phyloP scores from a whole-genome alignment of 2,113 vertebrate species.

The Eira barbara region DNA sequence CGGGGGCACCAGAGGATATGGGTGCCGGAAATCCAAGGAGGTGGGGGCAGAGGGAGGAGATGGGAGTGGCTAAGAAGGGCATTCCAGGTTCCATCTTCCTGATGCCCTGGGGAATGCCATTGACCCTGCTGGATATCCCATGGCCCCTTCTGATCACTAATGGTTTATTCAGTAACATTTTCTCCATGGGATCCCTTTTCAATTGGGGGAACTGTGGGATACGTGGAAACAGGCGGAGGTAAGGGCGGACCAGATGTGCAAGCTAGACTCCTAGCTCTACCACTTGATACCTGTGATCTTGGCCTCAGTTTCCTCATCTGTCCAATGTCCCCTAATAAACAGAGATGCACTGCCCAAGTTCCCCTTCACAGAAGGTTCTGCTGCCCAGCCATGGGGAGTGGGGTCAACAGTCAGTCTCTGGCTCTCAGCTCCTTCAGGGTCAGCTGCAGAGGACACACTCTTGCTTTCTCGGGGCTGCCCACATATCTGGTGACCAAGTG shows the following conservation, averaged over 20 bases:
- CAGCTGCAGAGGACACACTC: not conserved
- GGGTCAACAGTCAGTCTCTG: not conserved
- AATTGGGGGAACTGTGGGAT: not conserved
- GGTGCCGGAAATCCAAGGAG: not conserved
- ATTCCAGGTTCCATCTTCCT: not conserved
- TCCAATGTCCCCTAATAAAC: not conserved
- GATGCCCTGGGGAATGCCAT: not conserved
- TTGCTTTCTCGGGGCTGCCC: not conserved
- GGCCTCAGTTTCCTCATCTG: not conserved
- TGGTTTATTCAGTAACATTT: not conserved
- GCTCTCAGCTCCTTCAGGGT: not conserved
- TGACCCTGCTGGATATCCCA: not conserved
- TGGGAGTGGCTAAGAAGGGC: not conserved
- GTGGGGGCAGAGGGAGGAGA: not conserved
- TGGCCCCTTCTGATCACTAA: not conserved
- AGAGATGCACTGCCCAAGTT: fast-evolving
- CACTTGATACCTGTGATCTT: not conserved
- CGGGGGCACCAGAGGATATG: not conserved
- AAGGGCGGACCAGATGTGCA: not conserved
- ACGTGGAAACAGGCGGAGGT: fast-evolving
- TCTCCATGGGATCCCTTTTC: not conserved
- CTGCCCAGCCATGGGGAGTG: not conserved
- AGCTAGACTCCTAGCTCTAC: not conserved
- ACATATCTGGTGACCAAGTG: not conserved
- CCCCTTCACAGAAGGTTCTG: not conserved